Base-by-base conservation (phyloP, 2,797 vertebrate genomes). In the Trematomus bernacchii region DNA sequence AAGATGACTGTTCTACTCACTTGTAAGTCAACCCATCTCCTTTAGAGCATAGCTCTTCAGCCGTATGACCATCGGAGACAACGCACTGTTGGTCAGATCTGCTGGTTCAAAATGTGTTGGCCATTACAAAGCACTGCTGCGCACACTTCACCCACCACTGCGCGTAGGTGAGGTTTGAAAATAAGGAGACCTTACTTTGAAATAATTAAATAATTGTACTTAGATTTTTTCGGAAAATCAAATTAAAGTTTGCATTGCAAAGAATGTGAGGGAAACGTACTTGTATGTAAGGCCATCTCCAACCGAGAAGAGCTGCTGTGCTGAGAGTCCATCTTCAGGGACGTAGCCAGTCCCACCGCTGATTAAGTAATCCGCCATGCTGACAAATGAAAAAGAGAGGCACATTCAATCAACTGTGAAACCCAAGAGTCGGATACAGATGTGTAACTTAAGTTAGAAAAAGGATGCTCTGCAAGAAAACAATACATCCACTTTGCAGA, bases 1-100 rank as follows among this genome's bases (percentile, higher is more conserved):
- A 93, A 93, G 85, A 90, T 44, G 85, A 89, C 91, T 87, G 80
- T 91, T 89, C 87, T 95, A 94, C 97, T 96, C 96, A 98, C 97
- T 98, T 98, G 96, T 96, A 98, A 89, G 97, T 98, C 95, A 98
- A 96, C 88, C 97, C 97, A 90, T 98, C 97, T 77, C 97, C 96
- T 93, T 91, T 96, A 94, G 96, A 97, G 93, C 96, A 97, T 85
- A 98, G 96, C 96, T 97, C 96, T 96, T 96, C 97, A 82, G 97
- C 97, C 67, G 96, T 97, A 83, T 96, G 96, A 93, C 97, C 97
- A 80, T 96, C 95, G 91, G 90, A 94, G 94, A 91, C 93, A 95
- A 94, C 92, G 92, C 92, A 95, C 93, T 93, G 93, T 94, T 92
- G 93, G 93, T 92, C 95, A 93, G 93, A 95, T 96, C 95, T 96